Base-by-base conservation (phyloP, 2,888 invertebrate species). In the Drosophila lutescens region DNA sequence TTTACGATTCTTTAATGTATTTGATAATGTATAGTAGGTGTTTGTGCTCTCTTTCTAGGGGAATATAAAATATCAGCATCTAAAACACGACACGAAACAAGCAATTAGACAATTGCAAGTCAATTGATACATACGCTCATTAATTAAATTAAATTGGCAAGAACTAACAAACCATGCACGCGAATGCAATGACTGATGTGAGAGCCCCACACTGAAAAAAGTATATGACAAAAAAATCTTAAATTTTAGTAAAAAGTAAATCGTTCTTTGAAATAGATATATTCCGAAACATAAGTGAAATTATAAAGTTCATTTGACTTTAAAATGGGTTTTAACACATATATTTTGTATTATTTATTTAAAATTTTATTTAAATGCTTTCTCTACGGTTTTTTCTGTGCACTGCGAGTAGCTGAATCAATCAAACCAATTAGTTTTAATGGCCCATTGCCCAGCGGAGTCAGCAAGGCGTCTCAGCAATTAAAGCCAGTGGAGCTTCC, bases 81-180 rank as follows among this genome's bases (percentile, higher is more conserved):
- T 43, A 23, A 43, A 43, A 23, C 43, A 43, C 20, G 23, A 6
- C 32, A 49, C 47, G 32, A 49, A 32, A 49, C 32, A 15, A 47
- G 30, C 32, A 49, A 32, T 49, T 49, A 32, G 32, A 32, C 32
- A 49, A 47, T 47, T 81, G 82, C 76, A 80, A 76, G 78, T 76
- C 80, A 81, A 81, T 81, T 82, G 80, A 81, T 81, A 81, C 80
- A 80, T 75, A 80, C 75, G 74, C 79, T 79, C 79, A 84, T 81
- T 82, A 82, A 82, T 82, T 80, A 49, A 30, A 32, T 32, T 49
- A 49, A 49, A 32, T 49, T 49, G 47, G 5, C 3, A 32, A 32
- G 17, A 32, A 32, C 10, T 15, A 30, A 30, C 26, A 30, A 30
- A 15, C 30, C 17, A 32, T 32, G 47, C 30, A 49, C 17, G 32